phyloP scores from a whole-genome alignment of 2,113 vertebrate genomes.

The Acanthisitta chloris region DNA sequence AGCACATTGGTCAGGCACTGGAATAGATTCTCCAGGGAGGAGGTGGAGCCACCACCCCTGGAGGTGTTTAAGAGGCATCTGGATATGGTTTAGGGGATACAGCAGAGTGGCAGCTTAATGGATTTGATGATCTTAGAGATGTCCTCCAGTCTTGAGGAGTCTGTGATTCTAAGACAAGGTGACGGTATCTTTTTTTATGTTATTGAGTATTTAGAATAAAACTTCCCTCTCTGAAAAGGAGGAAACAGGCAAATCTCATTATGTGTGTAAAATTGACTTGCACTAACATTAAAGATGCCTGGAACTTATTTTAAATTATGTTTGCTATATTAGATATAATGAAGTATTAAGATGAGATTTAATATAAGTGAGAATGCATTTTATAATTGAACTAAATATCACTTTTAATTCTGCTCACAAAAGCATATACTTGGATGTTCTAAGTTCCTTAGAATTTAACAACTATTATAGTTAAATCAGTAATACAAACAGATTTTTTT shows the following conservation, averaged over 20 bases:
- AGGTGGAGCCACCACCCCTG: too few species aligned
- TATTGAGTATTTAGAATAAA: neutral
- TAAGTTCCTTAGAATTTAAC: neutral
- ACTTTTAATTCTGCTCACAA: neutral
- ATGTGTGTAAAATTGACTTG: neutral
- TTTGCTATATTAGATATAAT: neutral
- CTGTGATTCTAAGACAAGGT: too few species aligned
- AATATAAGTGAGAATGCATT: neutral
- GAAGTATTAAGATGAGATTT: neutral
- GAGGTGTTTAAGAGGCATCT: too few species aligned
- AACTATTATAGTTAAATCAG: neutral
- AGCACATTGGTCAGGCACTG: too few species aligned
- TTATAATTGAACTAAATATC: neutral
- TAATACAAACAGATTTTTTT: neutral
- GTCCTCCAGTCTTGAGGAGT: too few species aligned
- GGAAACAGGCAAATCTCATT: neutral
- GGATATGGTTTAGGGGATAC: too few species aligned
- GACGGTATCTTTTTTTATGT: neutral
- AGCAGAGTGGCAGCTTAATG: too few species aligned
- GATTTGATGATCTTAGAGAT: too few species aligned
- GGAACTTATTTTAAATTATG: neutral
- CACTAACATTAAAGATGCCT: neutral
- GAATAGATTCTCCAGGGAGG: too few species aligned
- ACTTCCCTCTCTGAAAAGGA: neutral
- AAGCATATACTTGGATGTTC: neutral